Evolutionary conservation across 1,140 invertebrate genomes (phyloP).

Genomic region (Musca domestica): DNA sequence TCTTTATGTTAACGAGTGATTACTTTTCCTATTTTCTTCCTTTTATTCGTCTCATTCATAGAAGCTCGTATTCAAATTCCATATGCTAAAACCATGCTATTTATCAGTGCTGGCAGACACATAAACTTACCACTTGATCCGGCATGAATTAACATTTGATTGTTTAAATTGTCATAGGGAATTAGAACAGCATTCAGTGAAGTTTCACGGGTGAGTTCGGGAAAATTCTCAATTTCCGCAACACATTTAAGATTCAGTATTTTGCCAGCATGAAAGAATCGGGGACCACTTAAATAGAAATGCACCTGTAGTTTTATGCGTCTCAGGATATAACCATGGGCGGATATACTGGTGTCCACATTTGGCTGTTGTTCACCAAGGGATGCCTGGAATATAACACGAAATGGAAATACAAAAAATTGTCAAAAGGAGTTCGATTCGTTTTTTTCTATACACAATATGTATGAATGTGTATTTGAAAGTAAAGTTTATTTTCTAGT

Average conservation of each 20-base stretch:
- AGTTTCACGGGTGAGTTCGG: slow-evolving; percentile 43
- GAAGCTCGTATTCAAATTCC: too few species aligned
- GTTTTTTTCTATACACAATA: too few species aligned
- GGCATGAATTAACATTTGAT: slow-evolving; percentile 50
- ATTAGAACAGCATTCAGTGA: slow-evolving; percentile 39
- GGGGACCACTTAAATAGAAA: slow-evolving; percentile 47
- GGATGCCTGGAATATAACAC: slow-evolving; percentile 34
- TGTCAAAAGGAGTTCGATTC: too few species aligned
- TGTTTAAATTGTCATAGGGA: slow-evolving; percentile 50
- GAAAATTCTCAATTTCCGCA: slow-evolving; percentile 52
- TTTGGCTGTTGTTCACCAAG: slow-evolving; percentile 44
- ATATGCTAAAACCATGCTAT: too few species aligned
- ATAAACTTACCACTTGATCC: slow-evolving; percentile 31
- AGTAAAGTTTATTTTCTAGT: too few species aligned
- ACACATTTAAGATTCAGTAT: slow-evolving; percentile 48
- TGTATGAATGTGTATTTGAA: not conserved
- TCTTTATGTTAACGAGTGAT: too few species aligned
- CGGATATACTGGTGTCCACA: slow-evolving; percentile 46
- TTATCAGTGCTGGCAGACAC: too few species aligned
- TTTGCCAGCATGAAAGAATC: slow-evolving; percentile 37
- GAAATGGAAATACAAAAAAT: slow-evolving; percentile 9
- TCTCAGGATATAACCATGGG: slow-evolving; percentile 48
- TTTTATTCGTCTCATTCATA: too few species aligned
- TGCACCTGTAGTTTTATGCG: slow-evolving; percentile 46
- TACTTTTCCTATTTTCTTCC: too few species aligned